Evolutionary conservation across 2,113 vertebrate species (phyloP), one percentile per base, ranked within the genome.

Genomic region (Spilogale gracilis): DNA sequence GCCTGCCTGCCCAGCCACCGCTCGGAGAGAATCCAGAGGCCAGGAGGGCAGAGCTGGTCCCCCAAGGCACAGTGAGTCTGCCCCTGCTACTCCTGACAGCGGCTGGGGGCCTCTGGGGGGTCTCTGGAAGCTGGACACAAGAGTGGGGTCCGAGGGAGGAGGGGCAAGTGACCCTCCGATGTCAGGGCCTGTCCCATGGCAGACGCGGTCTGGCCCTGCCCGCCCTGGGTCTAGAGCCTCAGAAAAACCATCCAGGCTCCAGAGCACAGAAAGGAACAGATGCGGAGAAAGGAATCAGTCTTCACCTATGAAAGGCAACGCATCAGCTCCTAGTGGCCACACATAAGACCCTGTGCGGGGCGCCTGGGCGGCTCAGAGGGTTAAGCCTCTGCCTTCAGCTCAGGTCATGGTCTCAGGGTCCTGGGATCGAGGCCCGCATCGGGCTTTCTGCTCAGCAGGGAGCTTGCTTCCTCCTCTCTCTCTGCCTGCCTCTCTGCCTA

Each of bases 141-240:
- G 16, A 25, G 30, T 1, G 0, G 27, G 32, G 32, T 65, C 50
- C 80, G 9, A 52, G 95, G 95, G 14, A 43, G 43, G 63, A 30
- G 48, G 9, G 32, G 2, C 13, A 25, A 4, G 76, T 9, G 32
- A n/a, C 20, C 50, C 8, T 8, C 18, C 0, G 38, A 73, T 12
- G 9, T 6, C 65, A 27, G 5, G 1, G 1, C 17, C 23, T 21
- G 21, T 10, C 38, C 60, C 5, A 4, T 0, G 9, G 74, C 74
- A 45, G 82, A 12, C 5, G 9, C 6, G 5, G 23, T 10, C 38
- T 60, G 48, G 60, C 54, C 25, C 60, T 32, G 12, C 56, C 4
- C 0, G 48, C 21, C 71, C 32, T 3, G 48, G 80, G 27, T 23
- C 65, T 12, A 6, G n/a, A 30, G 43, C 4, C 27, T 43, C 38